phyloP scores from a whole-genome alignment of 2,888 invertebrate genomes.

The Leucoma salicis region DNA sequence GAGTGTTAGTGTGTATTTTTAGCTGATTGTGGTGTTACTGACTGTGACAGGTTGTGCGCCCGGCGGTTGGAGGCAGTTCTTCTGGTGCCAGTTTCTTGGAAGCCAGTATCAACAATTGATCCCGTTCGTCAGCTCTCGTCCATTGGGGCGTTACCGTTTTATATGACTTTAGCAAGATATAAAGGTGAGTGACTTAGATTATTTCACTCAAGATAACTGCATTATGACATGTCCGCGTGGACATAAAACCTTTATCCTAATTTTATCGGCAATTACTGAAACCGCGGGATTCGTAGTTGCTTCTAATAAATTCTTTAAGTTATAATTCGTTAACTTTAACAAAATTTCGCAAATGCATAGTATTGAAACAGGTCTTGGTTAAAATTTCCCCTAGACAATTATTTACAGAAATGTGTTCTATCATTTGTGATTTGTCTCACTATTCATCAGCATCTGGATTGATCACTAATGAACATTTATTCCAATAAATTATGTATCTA shows the following conservation, averaged over 20 bases:
- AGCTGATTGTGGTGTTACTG: slow-evolving; percentile 44
- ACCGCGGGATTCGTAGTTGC: no score
- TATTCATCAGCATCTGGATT: no score
- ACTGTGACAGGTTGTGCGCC: slow-evolving; percentile 71
- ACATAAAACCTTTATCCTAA: slow-evolving; percentile 3
- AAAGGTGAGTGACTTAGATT: slow-evolving; percentile 85
- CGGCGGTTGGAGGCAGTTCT: slow-evolving; percentile 63
- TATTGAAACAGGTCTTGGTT: no score
- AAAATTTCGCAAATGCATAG: no score
- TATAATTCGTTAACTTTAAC: no score
- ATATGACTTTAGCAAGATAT: slow-evolving; percentile 98
- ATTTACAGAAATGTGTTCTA: no score
- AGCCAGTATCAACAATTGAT: slow-evolving; percentile 76
- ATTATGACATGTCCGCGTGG: slow-evolving; percentile 28
- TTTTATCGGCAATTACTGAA: no score
- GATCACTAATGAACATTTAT: no score
- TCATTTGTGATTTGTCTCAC: no score
- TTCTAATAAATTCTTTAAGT: no score
- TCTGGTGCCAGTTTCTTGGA: slow-evolving; percentile 54
- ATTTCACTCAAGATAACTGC: neutral
- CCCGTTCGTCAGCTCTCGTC: slow-evolving; percentile 85
- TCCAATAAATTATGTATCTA: no score
- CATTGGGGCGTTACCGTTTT: slow-evolving; percentile 95
- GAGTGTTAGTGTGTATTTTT: slow-evolving; percentile 36
- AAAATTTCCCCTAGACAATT: no score